Evolutionary conservation across 2,888 invertebrate species (phyloP).

Genomic region (Ctena decussata): DNA sequence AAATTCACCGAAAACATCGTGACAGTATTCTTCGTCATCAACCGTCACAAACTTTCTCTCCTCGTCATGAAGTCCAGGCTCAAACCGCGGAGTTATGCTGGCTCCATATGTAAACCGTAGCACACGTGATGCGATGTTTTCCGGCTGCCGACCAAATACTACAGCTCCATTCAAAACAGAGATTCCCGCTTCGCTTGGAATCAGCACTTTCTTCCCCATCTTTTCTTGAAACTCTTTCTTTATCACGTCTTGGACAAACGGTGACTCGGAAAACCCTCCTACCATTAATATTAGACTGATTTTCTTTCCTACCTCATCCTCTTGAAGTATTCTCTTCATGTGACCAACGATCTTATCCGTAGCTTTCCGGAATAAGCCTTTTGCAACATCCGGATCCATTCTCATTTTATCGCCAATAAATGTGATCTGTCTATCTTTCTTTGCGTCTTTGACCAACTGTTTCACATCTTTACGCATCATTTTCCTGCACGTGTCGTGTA

Average conservation of each 20-base stretch:
- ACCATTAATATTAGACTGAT: constrained; percentile 58
- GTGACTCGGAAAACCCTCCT: constrained; percentile 62
- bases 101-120: constrained; percentile 60
- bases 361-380: constrained; percentile 43
- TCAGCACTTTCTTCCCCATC: constrained; percentile 41
- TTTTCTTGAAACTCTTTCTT: constrained; percentile 52
- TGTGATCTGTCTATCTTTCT: constrained; percentile 41
- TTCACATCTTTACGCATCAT: constrained; percentile 47
- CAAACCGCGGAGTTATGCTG: constrained; percentile 26
- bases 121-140: constrained; percentile 49
- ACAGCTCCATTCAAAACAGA: constrained; percentile 65
- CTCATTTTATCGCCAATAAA: constrained; percentile 51
- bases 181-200: constrained; percentile 62
- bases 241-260: constrained; percentile 57
- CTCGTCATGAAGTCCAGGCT: constrained; percentile 29
- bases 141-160: constrained; percentile 55
- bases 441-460: constrained; percentile 38
- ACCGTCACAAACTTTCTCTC: background rate
- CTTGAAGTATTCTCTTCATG: constrained; percentile 46
- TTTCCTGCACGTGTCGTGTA: constrained; percentile 44
- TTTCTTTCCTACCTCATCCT: constrained; percentile 33
- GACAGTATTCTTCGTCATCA: constrained; percentile 29
- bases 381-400: constrained; percentile 38
- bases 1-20: constrained; percentile 44
- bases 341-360: constrained; percentile 55